Base-by-base conservation (phyloP, 2,113 vertebrate genomes). In the Amphiprion ocellaris region DNA sequence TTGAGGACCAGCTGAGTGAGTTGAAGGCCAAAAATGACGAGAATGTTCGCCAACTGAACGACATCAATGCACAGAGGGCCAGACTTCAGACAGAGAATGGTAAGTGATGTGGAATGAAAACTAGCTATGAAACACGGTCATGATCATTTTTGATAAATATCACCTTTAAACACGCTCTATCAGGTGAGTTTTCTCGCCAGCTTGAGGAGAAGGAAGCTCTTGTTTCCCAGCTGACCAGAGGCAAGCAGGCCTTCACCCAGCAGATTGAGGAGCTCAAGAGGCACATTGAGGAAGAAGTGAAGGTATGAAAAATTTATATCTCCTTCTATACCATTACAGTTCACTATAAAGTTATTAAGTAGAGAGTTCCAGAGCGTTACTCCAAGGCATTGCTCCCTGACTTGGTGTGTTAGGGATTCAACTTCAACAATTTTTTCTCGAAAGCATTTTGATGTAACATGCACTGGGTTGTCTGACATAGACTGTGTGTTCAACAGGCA, bases 1-100 rank as follows among this genome's bases (percentile, higher is more conserved):
- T 97, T 10, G 97, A 98, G 77, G 97, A 98, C 60, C 97, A 98
- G 26, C 55, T 96, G 39, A 96, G 94, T 83, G 96, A 97, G 28
- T 71, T 95, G 4, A 97, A 95, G 82, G 5, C 92, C 46, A 84
- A 87, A 61, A 79, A 84, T 76, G 86, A 87, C 69, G 86, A 87
- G 19, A 87, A 82, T 37, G 78, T 88, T 4, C 82, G 86, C 17
- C 86, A 85, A 59, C 39, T 88, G 23, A 85, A 80, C 70, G 86
- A 85, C 21, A 11, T 85, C 2, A 88, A 76, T 67, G 75, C 16
- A 26, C 75, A 79, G 50, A 88, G 4, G 33, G 86, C 86, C 39
- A 79, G 86, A 73, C 75, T 88, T 16, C 83, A 84, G 70, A 90
- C 89, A 39, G 89, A 88, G n/a, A 88, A 88, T 49, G 86, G 82